Evolutionary conservation across 1,140 invertebrate species (phyloP).

Genomic region (Drosophila obscura): DNA sequence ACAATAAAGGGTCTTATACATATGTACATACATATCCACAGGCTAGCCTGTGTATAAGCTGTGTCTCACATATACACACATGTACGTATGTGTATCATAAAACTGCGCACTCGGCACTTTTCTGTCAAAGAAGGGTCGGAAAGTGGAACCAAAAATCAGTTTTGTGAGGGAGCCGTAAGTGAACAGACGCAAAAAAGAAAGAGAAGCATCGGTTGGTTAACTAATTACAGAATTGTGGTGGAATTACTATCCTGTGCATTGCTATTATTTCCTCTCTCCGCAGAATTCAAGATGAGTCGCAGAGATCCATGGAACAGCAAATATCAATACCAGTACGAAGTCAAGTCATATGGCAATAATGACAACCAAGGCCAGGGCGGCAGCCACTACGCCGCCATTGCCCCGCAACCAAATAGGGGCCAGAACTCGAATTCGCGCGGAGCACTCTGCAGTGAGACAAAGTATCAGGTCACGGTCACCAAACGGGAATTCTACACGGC

Average conservation of each 20-base stretch:
- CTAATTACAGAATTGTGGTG: background rate
- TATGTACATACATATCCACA: too few relatives aligned
- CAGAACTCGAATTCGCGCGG: too few relatives aligned
- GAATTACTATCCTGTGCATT: background rate
- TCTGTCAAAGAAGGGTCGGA: background rate
- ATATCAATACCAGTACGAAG: background rate
- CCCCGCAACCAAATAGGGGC: too few relatives aligned
- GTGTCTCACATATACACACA: too few relatives aligned
- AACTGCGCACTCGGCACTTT: background rate
- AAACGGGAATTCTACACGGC: too few relatives aligned
- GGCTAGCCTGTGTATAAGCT: too few relatives aligned
- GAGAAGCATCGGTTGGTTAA: background rate
- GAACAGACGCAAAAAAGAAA: background rate
- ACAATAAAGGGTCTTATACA: too few relatives aligned
- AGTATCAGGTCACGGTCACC: too few relatives aligned
- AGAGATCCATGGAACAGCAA: background rate
- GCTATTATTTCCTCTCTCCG: background rate
- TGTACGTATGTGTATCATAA: background rate
- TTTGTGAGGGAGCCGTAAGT: background rate
- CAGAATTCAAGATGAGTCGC: slow-evolving; percentile 17
- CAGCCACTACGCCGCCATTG: too few relatives aligned
- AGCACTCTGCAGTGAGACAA: too few relatives aligned
- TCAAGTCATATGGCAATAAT: background rate
- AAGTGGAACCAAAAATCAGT: background rate
- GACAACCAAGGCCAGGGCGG: background rate